phyloP scores from a whole-genome alignment of 2,797 vertebrate species.

The Clamator glandarius region DNA sequence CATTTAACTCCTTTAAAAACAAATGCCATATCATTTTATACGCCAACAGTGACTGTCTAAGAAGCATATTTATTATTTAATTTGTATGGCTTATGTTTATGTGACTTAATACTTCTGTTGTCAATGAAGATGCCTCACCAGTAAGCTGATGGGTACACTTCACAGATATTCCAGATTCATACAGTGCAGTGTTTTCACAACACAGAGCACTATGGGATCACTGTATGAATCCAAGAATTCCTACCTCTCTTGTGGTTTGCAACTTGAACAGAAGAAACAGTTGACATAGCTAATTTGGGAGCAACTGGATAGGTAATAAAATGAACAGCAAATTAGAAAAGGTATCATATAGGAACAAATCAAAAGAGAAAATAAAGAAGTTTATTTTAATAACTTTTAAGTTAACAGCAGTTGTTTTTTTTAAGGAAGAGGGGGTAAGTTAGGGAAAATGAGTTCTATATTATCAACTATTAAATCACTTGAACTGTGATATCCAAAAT shows the following conservation, averaged over 20 bases:
- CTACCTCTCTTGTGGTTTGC: slow-evolving; percentile 98
- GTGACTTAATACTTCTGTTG: slow-evolving; percentile 26
- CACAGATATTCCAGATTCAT: slow-evolving; percentile 86
- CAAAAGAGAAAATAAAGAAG: slow-evolving; percentile 66
- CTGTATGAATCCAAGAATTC: slow-evolving; percentile 89
- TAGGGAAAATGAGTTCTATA: neutral
- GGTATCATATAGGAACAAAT: slow-evolving; percentile 58
- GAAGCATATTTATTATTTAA: neutral
- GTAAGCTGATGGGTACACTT: slow-evolving; percentile 76
- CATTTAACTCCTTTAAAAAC: slow-evolving; percentile 47
- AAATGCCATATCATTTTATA: slow-evolving; percentile 30
- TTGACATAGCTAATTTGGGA: slow-evolving; percentile 94
- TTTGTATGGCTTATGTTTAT: slow-evolving; percentile 17
- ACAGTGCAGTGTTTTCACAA: slow-evolving; percentile 82
- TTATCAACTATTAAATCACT: neutral
- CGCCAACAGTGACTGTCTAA: slow-evolving; percentile 16
- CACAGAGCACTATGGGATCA: slow-evolving; percentile 77
- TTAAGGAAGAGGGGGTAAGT: neutral
- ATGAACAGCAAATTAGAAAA: slow-evolving; percentile 80
- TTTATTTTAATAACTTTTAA: neutral
- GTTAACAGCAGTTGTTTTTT: neutral
- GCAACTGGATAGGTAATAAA: slow-evolving; percentile 90
- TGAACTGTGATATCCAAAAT: neutral
- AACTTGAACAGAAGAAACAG: slow-evolving; percentile 93
- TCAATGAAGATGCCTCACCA: slow-evolving; percentile 69